Evolutionary conservation across 2,888 invertebrate species (phyloP).

Genomic region (Tortrix viridana): DNA sequence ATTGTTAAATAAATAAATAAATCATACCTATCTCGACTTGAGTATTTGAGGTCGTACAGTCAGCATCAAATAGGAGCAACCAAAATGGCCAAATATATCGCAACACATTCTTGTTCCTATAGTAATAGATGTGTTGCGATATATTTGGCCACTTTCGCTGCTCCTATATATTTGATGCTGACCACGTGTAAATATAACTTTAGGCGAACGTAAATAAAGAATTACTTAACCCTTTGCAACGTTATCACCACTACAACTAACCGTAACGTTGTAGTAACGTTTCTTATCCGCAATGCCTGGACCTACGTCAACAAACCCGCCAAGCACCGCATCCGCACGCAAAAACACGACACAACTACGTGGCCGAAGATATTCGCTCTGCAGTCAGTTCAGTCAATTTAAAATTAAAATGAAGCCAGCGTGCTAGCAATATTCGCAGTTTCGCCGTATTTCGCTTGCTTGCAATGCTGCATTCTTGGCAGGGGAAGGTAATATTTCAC

Average conservation of each 20-base stretch:
- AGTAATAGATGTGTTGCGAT: too few species aligned
- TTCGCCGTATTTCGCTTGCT: slow-evolving; percentile 18
- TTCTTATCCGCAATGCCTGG: slow-evolving; percentile 8
- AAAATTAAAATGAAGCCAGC: slow-evolving; percentile 24
- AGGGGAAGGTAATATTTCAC: slow-evolving; percentile 9
- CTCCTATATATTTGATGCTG: too few species aligned
- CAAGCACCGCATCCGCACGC: neutral
- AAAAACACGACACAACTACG: slow-evolving; percentile 9
- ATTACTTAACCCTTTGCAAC: neutral
- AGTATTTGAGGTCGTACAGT: too few species aligned
- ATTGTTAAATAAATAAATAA: too few species aligned
- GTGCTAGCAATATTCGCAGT: slow-evolving; percentile 9
- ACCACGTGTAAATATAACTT: too few species aligned
- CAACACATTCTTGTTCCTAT: too few species aligned
- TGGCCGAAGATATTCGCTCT: neutral
- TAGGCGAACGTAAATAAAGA: too few species aligned
- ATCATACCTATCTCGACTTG: too few species aligned
- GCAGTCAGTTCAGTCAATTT: slow-evolving; percentile 8
- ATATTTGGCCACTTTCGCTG: too few species aligned
- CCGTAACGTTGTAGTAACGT: neutral
- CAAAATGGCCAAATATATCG: too few species aligned
- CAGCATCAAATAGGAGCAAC: too few species aligned
- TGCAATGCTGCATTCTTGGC: slow-evolving; percentile 30
- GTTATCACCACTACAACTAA: slow-evolving; percentile 17
- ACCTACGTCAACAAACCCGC: slow-evolving; percentile 25